phyloP scores from a whole-genome alignment of 2,888 invertebrate genomes.

The Ceraclea dissimilis region DNA sequence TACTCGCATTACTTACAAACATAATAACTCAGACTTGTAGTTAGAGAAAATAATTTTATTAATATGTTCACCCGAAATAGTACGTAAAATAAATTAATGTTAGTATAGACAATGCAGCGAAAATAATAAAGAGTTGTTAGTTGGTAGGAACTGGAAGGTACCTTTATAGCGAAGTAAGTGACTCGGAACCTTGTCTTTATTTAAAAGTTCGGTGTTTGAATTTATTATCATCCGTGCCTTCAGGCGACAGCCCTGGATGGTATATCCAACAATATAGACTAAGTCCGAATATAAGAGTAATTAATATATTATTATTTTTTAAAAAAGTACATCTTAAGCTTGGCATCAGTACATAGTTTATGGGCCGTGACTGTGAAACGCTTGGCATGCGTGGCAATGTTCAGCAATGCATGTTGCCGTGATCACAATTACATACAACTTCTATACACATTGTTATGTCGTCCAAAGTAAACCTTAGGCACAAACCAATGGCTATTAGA shows the following conservation, averaged over 20 bases:
- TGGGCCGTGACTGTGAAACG: slow-evolving; percentile 20
- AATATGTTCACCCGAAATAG: no score
- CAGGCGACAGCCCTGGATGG: neutral
- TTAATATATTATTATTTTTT: slow-evolving; percentile 2
- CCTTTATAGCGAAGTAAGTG: no score
- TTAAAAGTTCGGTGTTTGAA: neutral
- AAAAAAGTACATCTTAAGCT: slow-evolving; percentile 8
- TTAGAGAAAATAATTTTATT: no score
- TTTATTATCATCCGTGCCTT: neutral
- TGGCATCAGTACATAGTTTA: slow-evolving; percentile 22
- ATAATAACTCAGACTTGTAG: no score
- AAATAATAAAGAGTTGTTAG: no score
- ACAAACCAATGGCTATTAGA: no score
- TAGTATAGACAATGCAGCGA: no score
- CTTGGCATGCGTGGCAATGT: slow-evolving; percentile 12
- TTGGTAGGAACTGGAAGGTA: no score
- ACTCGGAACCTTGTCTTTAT: neutral
- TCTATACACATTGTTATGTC: no score
- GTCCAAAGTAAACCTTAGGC: no score
- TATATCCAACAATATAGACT: neutral
- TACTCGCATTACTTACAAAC: no score
- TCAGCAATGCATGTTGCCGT: neutral
- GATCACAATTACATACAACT: neutral
- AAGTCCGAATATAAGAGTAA: slow-evolving; percentile 12
- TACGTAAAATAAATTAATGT: no score